These are phyloP conservation scores for Drosophila koepferae DNA, from an alignment of 2,888 invertebrate genomes.

Conservation along the genomic window DNA sequence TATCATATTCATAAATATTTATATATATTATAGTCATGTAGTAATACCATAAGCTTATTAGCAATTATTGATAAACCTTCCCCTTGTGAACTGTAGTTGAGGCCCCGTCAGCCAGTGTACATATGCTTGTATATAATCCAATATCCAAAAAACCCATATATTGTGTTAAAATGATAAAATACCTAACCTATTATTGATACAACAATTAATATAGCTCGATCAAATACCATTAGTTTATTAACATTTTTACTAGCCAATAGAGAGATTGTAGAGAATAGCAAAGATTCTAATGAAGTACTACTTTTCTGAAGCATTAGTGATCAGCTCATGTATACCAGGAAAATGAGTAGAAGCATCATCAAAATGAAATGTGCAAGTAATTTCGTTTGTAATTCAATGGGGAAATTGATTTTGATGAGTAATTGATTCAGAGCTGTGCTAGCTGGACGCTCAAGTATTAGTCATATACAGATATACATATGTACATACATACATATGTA, in stretches of 20 bases:
- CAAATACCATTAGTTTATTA: constrained; percentile 25
- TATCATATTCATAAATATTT: constrained; percentile 26
- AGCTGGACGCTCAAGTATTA: constrained; percentile 43
- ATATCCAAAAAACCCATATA: constrained; percentile 13
- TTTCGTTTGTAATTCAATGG: constrained; percentile 15
- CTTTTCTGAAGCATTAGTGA: background rate
- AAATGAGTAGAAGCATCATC: constrained; percentile 15
- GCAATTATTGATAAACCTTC: constrained; percentile 38
- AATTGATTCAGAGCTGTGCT: constrained; percentile 2
- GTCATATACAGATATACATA: constrained; percentile 11
- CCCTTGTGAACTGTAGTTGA: constrained; percentile 32
- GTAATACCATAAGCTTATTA: constrained; percentile 32
- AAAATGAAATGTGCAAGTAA: constrained; percentile 19
- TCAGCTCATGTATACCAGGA: background rate
- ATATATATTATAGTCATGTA: constrained; percentile 18
- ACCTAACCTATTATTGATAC: constrained; percentile 35
- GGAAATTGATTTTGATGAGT: constrained; percentile 34
- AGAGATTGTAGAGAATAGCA: background rate
- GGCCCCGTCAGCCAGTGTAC: constrained; percentile 57
- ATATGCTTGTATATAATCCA: constrained; percentile 43
- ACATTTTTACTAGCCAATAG: constrained; percentile 4
- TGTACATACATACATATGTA: constrained; percentile 10
- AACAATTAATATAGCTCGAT: constrained; percentile 38
- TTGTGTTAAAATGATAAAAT: constrained; percentile 10
- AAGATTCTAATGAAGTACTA: background rate